phyloP scores from a whole-genome alignment of 1,140 invertebrate genomes.

The Idris sp. region DNA sequence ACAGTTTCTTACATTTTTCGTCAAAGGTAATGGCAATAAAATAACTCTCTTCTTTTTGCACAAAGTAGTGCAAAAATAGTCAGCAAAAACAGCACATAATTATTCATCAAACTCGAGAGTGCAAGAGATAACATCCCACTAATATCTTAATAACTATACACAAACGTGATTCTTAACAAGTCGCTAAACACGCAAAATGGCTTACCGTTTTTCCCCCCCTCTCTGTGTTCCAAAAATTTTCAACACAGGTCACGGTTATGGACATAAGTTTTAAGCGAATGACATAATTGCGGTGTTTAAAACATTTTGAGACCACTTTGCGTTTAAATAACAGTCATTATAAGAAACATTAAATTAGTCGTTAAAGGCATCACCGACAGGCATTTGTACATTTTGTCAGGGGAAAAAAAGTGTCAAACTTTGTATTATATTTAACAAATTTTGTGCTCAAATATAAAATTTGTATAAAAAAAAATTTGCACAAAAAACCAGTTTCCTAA shows the following conservation, averaged over 20 bases:
- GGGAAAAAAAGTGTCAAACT: conserved; percentile 36
- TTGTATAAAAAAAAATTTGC: too few relatives aligned
- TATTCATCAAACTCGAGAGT: conserved; percentile 7
- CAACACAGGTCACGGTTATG: conserved; percentile 35
- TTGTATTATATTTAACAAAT: background rate
- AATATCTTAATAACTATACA: conserved; percentile 5
- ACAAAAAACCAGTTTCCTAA: too few relatives aligned
- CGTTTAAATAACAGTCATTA: conserved; percentile 56
- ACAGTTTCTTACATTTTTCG: background rate
- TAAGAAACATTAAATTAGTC: conserved; percentile 56
- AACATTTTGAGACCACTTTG: conserved; percentile 37
- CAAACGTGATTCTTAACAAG: conserved; percentile 29
- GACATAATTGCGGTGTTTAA: conserved; percentile 50
- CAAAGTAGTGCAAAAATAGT: conserved; percentile 6
- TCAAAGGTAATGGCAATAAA: background rate
- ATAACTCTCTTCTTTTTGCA: background rate
- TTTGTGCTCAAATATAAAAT: too few relatives aligned
- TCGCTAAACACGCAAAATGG: conserved; percentile 29
- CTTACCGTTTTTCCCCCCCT: conserved; percentile 10
- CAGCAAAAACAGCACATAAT: conserved; percentile 1
- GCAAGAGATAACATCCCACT: background rate
- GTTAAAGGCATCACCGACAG: conserved; percentile 33
- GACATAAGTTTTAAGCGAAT: conserved; percentile 36
- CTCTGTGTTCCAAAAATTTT: conserved; percentile 31
- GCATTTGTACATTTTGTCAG: too few relatives aligned